Evolutionary conservation across 2,888 invertebrate species (phyloP).

Genomic region (Rhaphigaster nebulosa): DNA sequence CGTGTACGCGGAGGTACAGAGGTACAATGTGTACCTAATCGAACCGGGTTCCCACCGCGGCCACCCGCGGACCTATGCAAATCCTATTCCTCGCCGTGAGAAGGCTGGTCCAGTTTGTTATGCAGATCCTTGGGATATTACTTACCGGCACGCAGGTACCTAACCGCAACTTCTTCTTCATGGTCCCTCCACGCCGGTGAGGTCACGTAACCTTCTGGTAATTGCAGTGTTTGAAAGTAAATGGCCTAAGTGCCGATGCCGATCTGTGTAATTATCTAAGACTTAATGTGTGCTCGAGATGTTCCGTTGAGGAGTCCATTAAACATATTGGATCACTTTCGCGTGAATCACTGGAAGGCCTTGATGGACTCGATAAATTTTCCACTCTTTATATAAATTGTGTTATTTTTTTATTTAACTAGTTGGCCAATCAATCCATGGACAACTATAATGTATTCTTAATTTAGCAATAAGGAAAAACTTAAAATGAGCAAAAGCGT

Average conservation of each 20-base stretch:
- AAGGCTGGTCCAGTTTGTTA: slow-evolving; percentile 20
- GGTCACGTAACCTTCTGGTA: slow-evolving; percentile 10
- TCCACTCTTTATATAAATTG: neutral
- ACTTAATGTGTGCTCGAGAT: neutral
- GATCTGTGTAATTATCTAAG: neutral
- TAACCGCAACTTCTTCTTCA: slow-evolving; percentile 33
- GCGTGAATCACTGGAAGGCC: neutral
- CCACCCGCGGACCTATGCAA: slow-evolving; percentile 48
- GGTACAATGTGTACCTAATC: slow-evolving; percentile 4
- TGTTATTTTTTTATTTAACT: neutral
- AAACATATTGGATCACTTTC: slow-evolving; percentile 1
- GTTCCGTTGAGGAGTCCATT: neutral
- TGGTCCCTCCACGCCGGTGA: neutral
- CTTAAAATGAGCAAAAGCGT: too few relatives aligned
- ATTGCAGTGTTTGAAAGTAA: slow-evolving; percentile 15
- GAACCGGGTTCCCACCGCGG: neutral
- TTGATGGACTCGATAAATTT: neutral
- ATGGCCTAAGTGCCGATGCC: neutral
- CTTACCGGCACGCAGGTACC: slow-evolving; percentile 30
- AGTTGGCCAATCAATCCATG: too few relatives aligned
- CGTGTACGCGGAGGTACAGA: neutral
- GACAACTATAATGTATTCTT: too few relatives aligned
- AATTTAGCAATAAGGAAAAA: too few relatives aligned
- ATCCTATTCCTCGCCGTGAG: neutral
- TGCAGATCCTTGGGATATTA: slow-evolving; percentile 24